Conservation (phyloP, 2,797 vertebrate species). For the Tarsius wallacei region DNA sequence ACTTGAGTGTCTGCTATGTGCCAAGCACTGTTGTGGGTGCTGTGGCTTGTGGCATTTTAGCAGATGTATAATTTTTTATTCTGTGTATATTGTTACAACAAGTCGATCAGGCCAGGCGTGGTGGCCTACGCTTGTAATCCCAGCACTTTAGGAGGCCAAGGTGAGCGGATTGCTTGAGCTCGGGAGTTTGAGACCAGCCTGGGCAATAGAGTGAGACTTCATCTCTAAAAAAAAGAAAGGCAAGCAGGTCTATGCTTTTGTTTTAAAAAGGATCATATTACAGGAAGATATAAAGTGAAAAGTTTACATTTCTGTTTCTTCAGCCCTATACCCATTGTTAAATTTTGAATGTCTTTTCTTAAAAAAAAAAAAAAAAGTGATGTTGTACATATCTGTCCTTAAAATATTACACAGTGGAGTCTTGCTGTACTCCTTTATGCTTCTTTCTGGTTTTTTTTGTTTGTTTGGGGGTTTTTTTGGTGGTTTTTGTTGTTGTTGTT, state of each 20-base stretch:
- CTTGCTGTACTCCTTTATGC: not conserved
- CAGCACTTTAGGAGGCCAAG: too few species aligned
- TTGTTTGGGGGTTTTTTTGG: too few species aligned
- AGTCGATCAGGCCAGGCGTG: not conserved
- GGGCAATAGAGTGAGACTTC: too few species aligned
- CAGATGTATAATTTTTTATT: conserved; percentile 18
- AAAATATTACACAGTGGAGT: conserved; percentile 27
- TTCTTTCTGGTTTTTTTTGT: not conserved
- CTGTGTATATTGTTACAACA: conserved; percentile 32
- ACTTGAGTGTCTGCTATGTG: not conserved
- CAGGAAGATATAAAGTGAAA: conserved; percentile 33
- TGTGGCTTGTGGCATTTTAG: not conserved
- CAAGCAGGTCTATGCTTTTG: not conserved
- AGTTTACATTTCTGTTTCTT: conserved; percentile 40
- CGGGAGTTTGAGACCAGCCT: too few species aligned
- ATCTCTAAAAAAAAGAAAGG: too few species aligned
- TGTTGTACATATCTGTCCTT: not conserved
- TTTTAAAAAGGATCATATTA: conserved; percentile 11
- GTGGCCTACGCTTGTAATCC: too few species aligned
- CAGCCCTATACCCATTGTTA: not conserved
- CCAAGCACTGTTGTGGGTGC: not conserved
- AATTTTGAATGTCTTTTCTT: conserved; percentile 11
- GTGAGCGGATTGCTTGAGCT: too few species aligned
- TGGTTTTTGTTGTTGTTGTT: too few species aligned
- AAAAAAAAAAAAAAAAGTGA: not conserved